Conservation (phyloP, 2,888 invertebrate genomes). For the Salticus scenicus region DNA sequence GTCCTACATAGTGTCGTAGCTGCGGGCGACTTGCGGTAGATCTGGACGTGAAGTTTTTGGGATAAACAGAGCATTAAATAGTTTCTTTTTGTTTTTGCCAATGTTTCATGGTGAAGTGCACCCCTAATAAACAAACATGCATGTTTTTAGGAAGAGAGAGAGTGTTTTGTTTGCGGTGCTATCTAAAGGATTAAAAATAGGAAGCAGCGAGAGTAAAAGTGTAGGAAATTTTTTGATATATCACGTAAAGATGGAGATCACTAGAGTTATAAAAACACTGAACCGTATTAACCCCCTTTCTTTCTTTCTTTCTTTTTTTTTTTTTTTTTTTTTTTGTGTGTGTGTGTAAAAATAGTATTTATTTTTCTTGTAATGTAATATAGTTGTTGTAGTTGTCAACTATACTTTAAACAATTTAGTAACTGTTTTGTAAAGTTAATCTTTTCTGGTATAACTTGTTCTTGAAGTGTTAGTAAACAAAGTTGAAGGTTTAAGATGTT, state of each 20-base stretch:
- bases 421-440: too few relatives aligned
- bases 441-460: too few relatives aligned
- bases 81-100: background rate
- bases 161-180: background rate
- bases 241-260: background rate
- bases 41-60: background rate
- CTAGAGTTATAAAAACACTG: background rate
- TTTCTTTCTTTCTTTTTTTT: too few relatives aligned
- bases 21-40: background rate
- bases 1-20: background rate
- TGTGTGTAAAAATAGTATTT: too few relatives aligned
- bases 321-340: too few relatives aligned
- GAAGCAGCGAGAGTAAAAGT: constrained; percentile 1
- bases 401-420: too few relatives aligned
- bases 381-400: too few relatives aligned
- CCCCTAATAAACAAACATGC: background rate
- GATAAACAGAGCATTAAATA: constrained; percentile 6
- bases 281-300: too few relatives aligned
- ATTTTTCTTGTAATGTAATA: too few relatives aligned
- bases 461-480: too few relatives aligned
- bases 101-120: background rate
- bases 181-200: background rate
- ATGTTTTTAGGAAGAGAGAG: background rate
- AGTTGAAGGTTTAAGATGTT: too few relatives aligned
- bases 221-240: background rate